A percentile compares a stretch with the other conserved stretches of the same genome.
Conservation (phyloP, 2,113 vertebrate species). For the Pteruthius melanotis region DNA sequence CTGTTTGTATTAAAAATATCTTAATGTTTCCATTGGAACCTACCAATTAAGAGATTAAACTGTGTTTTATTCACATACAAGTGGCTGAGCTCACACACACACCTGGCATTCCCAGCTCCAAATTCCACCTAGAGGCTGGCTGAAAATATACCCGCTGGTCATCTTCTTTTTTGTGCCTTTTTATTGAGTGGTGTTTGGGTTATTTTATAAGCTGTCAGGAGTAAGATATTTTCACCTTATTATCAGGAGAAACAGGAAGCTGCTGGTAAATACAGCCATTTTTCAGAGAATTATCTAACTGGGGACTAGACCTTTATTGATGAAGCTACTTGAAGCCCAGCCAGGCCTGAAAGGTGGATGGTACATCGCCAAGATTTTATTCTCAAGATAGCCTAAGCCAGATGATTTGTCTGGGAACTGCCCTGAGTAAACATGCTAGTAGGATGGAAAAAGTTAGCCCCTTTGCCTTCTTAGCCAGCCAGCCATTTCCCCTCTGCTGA, state of each 20-base stretch:
- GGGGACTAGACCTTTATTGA: not conserved
- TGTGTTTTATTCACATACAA: not conserved
- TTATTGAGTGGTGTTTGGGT: not conserved
- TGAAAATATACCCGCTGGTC: not conserved
- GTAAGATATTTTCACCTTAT: not conserved
- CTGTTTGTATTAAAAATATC: conserved; percentile 62
- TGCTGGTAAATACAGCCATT: not conserved
- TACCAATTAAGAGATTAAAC: conserved; percentile 48
- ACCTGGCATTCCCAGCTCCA: not conserved
- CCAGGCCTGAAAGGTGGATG: conserved; percentile 5
- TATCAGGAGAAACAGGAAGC: not conserved
- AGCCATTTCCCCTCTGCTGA: not conserved
- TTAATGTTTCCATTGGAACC: conserved; percentile 37
- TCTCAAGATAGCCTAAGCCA: not conserved
- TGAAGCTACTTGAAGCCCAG: conserved; percentile 1
- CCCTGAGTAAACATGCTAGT: not conserved
- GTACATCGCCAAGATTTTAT: not conserved
- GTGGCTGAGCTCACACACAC: not conserved
- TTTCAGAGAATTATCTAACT: not conserved
- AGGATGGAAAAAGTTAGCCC: conserved; percentile 9
- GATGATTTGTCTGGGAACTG: not conserved
- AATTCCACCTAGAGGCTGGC: not conserved
- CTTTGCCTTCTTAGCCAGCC: not conserved
- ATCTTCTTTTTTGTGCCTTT: not conserved
- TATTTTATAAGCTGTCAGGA: not conserved